Evolutionary conservation across 2,113 vertebrate species (phyloP).

Genomic region (Tonatia bakeri): DNA sequence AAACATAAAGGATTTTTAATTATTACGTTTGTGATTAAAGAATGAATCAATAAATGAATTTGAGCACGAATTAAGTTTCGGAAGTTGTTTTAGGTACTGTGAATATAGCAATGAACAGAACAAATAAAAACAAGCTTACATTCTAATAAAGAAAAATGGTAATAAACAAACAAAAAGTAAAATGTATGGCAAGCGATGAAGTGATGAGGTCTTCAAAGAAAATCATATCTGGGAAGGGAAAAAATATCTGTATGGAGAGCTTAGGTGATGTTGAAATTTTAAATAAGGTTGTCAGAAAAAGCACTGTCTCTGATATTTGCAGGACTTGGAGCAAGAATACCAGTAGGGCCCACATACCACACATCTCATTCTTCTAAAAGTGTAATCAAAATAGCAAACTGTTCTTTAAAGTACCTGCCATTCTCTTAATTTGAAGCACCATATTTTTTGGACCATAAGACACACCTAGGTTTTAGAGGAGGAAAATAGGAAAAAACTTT

Average conservation of each 20-base stretch:
- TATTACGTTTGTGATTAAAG: not conserved
- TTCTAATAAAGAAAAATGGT: not conserved
- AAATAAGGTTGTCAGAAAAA: not conserved
- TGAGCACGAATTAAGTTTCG: not conserved
- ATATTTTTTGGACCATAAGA: too few species aligned
- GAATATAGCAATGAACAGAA: not conserved
- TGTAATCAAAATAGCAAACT: not conserved
- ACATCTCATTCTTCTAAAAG: not conserved
- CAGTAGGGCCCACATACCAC: rapidly evolving
- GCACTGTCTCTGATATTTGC: not conserved
- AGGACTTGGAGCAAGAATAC: not conserved
- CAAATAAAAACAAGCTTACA: not conserved
- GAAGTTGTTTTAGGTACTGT: not conserved
- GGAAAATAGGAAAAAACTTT: too few species aligned
- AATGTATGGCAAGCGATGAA: not conserved
- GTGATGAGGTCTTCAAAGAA: not conserved
- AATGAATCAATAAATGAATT: not conserved
- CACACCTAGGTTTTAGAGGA: too few species aligned
- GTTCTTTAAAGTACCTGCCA: not conserved
- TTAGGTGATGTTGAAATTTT: not conserved
- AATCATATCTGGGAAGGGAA: not conserved
- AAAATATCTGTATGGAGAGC: not conserved
- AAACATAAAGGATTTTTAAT: not conserved
- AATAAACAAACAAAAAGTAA: not conserved
- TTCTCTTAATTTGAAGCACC: not conserved